Conservation (phyloP, 2,888 invertebrate genomes). For the Lysandra coridon region DNA sequence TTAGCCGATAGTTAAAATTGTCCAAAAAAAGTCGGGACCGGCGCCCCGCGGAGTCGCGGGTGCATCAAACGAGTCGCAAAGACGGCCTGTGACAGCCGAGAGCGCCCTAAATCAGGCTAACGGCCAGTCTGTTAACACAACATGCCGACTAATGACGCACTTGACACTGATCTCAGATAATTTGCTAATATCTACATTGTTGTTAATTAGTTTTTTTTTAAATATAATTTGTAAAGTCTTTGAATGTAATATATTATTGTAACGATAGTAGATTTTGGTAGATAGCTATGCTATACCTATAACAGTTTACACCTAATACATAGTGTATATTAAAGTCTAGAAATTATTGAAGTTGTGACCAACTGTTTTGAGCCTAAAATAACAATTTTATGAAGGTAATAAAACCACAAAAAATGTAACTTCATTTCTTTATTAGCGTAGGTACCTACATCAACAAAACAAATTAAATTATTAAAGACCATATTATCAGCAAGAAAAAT, state of each 20-base stretch:
- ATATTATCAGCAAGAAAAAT: background rate
- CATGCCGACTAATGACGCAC: constrained; percentile 67
- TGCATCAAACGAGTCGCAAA: constrained; percentile 51
- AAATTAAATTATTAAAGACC: background rate
- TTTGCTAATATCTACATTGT: constrained; percentile 11
- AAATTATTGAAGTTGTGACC: too few relatives aligned
- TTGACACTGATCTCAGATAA: constrained; percentile 53
- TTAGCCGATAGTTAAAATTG: constrained; percentile 37
- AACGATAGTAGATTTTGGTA: too few relatives aligned
- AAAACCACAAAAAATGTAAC: constrained; percentile 44
- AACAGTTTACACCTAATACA: too few relatives aligned
- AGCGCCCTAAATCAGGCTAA: constrained; percentile 65
- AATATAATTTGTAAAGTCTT: too few relatives aligned
- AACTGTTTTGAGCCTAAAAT: too few relatives aligned
- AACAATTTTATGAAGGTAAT: constrained; percentile 31
- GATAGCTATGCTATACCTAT: too few relatives aligned
- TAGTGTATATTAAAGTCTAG: too few relatives aligned
- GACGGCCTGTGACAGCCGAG: constrained; percentile 71
- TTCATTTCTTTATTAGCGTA: constrained; percentile 1
- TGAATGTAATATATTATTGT: too few relatives aligned
- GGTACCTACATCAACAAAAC: background rate
- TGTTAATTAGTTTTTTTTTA: background rate
- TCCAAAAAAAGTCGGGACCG: constrained; percentile 57
- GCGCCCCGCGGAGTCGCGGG: constrained; percentile 71
- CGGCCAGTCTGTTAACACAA: constrained; percentile 71